Percentiles rank a stretch among this genome's conserved stretches.
These are phyloP conservation scores for Rattus norvegicus DNA, from an alignment of 2,113 vertebrate species.

Conservation along the genomic window GRCr8 NC_086024.1:116693501-116694000, in stretches of 20 bases:
- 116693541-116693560: slow-evolving; percentile 62
- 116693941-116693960: neutral
- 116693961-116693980: slow-evolving; percentile 22
- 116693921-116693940: neutral
- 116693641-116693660: slow-evolving; percentile 62
- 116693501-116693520: slow-evolving; percentile 36
- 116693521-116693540: slow-evolving; percentile 52
- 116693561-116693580: slow-evolving; percentile 59
- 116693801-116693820: neutral
- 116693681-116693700: neutral
- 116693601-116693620: slow-evolving; percentile 56
- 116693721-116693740: slow-evolving; percentile 65
- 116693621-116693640: slow-evolving; percentile 71
- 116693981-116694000: slow-evolving; percentile 60
- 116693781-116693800: slow-evolving; percentile 59
- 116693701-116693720: slow-evolving; percentile 69
- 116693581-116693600: neutral
- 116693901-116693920: fast-evolving
- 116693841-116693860: slow-evolving; percentile 62
- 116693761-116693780: neutral
- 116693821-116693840: slow-evolving; percentile 48
- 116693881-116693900: neutral
- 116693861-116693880: slow-evolving; percentile 21
- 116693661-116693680: neutral
- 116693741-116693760: slow-evolving; percentile 42